Base-by-base conservation (phyloP, 2,888 invertebrate genomes). In the Brachylomia viminalis region DNA sequence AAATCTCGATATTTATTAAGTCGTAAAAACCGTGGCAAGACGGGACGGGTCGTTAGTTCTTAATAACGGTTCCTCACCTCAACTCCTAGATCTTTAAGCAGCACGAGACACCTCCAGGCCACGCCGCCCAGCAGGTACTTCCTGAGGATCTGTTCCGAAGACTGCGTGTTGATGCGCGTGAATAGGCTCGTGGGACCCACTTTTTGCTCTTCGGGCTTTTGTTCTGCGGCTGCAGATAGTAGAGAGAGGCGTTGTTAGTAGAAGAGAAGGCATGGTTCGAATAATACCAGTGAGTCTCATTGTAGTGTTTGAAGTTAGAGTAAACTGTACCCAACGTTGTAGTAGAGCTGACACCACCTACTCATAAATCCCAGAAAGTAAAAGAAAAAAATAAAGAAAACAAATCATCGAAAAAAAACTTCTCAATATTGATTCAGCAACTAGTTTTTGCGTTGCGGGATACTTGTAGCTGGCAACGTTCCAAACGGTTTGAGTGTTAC, bases 21-120 rank as follows among this genome's bases (percentile, higher is more conserved):
- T n/a, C n/a, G n/a, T n/a, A n/a, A n/a, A n/a, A n/a, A n/a, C n/a
- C n/a, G n/a, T n/a, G n/a, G n/a, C n/a, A n/a, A n/a, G n/a, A n/a
- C n/a, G n/a, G n/a, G n/a, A n/a, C n/a, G n/a, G n/a, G n/a, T n/a
- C n/a, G n/a, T n/a, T n/a, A n/a, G n/a, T 38, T 62, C 10, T 15
- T 1, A n/a, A 5, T 52, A 33, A 4, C 13, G 15, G 7, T 30
- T 56, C 45, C 88, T 84, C 74, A 97, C 97, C 95, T 97, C 96
- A 15, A 97, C 97, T 0, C 97, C 97, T 17, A 97, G 91, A 8
- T 97, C 94, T 71, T 97, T 95, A 33, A 97, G 95, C 72, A 97
- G 95, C 70, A 97, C 96, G 30, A 97, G 94, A 79, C 97, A 97
- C 78, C 97, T 94, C 97, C 97, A 97, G 15, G 97, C 97, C 61